Percentiles rank a stretch among this genome's conserved stretches.
phyloP scores from a whole-genome alignment of 2,888 invertebrate genomes.

The Leptopilina myrica region DNA sequence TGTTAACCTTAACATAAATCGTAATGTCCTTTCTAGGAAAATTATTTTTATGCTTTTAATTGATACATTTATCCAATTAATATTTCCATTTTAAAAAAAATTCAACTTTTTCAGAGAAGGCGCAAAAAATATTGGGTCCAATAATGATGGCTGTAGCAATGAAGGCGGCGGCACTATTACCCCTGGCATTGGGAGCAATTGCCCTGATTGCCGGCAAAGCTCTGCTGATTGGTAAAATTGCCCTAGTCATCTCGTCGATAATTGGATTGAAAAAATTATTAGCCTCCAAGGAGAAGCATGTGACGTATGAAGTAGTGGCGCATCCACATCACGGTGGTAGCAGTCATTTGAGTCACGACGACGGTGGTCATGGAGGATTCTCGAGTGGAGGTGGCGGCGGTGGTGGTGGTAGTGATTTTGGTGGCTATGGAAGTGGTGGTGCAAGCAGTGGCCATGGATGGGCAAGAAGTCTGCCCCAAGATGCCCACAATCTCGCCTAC shows the following conservation, averaged over 20 bases:
- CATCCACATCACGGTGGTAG: constrained; percentile 88
- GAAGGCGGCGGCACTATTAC: constrained; percentile 88
- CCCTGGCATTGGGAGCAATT: constrained; percentile 87
- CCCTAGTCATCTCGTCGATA: constrained; percentile 88
- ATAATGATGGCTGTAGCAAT: constrained; percentile 86
- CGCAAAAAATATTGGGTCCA: constrained; percentile 87
- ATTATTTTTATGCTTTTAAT: no score
- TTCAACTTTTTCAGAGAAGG: constrained; percentile 79
- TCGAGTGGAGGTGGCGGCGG: constrained; percentile 78
- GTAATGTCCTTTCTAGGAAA: no score
- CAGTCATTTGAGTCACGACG: constrained; percentile 84
- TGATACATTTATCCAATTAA: no score
- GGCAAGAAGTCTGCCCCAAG: constrained; percentile 81
- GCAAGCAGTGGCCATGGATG: constrained; percentile 79
- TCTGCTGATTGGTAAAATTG: constrained; percentile 89
- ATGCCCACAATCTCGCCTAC: constrained; percentile 87
- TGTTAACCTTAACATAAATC: no score
- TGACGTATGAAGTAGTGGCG: constrained; percentile 91
- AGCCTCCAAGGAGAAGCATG: constrained; percentile 87
- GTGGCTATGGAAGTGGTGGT: constrained; percentile 78
- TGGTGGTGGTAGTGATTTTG: constrained; percentile 79
- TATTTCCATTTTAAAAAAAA: no score
- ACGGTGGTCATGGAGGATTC: constrained; percentile 79
- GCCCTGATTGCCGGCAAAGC: constrained; percentile 92
- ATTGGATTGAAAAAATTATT: constrained; percentile 91